phyloP scores from a whole-genome alignment of 1,140 invertebrate species.

The Trichogramma pretiosum region DNA sequence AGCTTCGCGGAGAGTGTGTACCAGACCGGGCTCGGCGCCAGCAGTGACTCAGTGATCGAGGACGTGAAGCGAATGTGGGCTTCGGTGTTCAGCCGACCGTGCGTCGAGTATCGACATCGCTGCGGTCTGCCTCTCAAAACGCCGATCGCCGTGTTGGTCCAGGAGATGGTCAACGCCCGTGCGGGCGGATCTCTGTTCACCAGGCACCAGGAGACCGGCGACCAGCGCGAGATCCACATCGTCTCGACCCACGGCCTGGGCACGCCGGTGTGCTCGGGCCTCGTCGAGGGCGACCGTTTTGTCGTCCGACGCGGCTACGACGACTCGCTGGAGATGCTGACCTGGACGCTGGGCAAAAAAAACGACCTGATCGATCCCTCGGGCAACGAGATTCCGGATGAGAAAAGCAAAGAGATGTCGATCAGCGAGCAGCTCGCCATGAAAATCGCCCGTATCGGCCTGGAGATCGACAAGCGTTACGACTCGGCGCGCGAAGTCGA shows the following conservation, averaged over 20 bases:
- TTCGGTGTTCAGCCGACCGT: too few relatives aligned
- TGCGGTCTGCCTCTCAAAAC: conserved; percentile 57
- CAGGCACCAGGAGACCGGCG: conserved; percentile 59
- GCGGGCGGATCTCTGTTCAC: conserved; percentile 75
- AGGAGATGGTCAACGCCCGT: conserved; percentile 63
- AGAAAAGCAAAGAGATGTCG: conserved; percentile 51
- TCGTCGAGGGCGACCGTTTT: too few relatives aligned
- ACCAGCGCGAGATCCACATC: conserved; percentile 58
- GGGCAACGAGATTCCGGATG: conserved; percentile 45
- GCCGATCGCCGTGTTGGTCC: conserved; percentile 73
- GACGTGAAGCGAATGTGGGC: too few relatives aligned
- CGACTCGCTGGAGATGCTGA: too few relatives aligned
- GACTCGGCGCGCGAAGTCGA: conserved; percentile 66
- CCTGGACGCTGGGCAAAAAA: conserved; percentile 64
- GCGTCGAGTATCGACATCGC: too few relatives aligned
- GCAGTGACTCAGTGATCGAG: too few relatives aligned
- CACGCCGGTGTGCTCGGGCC: too few relatives aligned
- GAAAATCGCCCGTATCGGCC: conserved; percentile 47
- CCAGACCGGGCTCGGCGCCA: too few relatives aligned
- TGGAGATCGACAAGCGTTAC: conserved; percentile 55
- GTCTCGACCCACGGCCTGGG: conserved; percentile 75
- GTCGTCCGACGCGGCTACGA: too few relatives aligned
- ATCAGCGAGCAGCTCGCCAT: conserved; percentile 46
- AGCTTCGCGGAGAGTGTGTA: too few relatives aligned
- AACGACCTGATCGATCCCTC: conserved; percentile 59